Evolutionary conservation across 1,140 invertebrate species (phyloP).

Genomic region (Tyrophagus putrescentiae): DNA sequence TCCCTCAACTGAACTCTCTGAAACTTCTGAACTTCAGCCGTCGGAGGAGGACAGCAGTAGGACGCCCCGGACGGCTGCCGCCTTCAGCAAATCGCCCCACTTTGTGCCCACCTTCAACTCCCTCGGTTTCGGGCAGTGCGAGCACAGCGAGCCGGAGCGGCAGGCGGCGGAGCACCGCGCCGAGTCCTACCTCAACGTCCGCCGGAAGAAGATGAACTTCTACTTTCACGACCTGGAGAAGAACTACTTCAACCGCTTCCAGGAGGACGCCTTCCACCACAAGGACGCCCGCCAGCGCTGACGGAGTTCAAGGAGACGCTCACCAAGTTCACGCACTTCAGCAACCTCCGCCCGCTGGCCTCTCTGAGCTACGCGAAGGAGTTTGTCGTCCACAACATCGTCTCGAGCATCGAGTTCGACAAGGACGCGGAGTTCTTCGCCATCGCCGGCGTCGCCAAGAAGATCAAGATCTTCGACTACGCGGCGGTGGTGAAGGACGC

Average conservation of each 20-base stretch:
- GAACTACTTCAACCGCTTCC: constrained; percentile 57
- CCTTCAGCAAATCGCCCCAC: background rate
- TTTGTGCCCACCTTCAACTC: constrained; percentile 12
- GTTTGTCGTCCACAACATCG: constrained; percentile 76
- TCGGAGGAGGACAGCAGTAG: background rate
- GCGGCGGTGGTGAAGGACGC: constrained; percentile 62
- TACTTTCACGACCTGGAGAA: constrained; percentile 82
- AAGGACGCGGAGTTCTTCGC: constrained; percentile 92
- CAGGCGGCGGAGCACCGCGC: constrained; percentile 19
- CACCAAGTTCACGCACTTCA: constrained; percentile 72
- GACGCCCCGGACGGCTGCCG: background rate
- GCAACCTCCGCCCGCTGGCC: constrained; percentile 57
- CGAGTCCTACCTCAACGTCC: constrained; percentile 30
- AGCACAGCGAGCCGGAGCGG: background rate
- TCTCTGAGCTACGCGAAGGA: constrained; percentile 81
- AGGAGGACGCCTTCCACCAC: constrained; percentile 24
- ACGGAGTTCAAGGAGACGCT: constrained; percentile 71
- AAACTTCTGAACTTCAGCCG: too few species aligned
- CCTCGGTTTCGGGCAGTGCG: background rate
- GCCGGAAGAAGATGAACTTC: constrained; percentile 58
- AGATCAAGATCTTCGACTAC: constrained; percentile 81
- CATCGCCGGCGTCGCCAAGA: constrained; percentile 86
- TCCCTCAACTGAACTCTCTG: too few species aligned
- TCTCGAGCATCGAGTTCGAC: constrained; percentile 90
- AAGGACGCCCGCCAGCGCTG: constrained; percentile 37